These are phyloP conservation scores for Bos javanicus DNA, from an alignment of 2,113 vertebrate species.

Conservation along the genomic window DNA sequence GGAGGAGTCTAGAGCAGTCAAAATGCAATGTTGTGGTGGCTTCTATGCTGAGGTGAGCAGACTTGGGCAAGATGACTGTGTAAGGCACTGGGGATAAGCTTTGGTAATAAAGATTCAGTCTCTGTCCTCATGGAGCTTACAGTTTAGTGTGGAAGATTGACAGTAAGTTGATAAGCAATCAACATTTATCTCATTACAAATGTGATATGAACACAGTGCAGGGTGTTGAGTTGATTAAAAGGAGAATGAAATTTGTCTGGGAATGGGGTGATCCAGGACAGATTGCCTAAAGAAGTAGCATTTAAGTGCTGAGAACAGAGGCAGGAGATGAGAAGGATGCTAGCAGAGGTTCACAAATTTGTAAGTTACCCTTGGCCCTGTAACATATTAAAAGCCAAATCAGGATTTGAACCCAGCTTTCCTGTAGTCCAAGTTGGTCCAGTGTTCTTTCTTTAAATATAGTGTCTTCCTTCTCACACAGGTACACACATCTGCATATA, in stretches of 20 bases:
- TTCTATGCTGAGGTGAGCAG: not conserved
- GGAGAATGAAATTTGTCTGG: not conserved
- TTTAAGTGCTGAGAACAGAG: not conserved
- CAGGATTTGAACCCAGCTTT: not conserved
- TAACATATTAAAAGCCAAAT: not conserved
- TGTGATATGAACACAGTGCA: not conserved
- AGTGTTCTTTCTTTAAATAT: not conserved
- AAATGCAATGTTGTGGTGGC: too few relatives aligned
- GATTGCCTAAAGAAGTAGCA: not conserved
- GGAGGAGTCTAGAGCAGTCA: not conserved
- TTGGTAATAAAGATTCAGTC: not conserved
- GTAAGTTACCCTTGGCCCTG: accelerated
- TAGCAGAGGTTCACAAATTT: not conserved
- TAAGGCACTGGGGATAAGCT: not conserved
- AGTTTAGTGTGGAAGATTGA: not conserved
- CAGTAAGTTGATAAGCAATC: not conserved
- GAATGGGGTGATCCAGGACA: not conserved
- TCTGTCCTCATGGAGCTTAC: not conserved
- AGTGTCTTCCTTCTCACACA: not conserved
- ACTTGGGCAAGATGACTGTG: not conserved
- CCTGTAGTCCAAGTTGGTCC: too few relatives aligned
- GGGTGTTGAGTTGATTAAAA: not conserved
- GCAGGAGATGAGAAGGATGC: not conserved
- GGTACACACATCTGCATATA: not conserved
- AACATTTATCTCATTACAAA: not conserved